Percentiles rank a stretch among this genome's conserved stretches.
Evolutionary conservation across 2,888 invertebrate species (phyloP).

Genomic region (Tridacna crocea): DNA sequence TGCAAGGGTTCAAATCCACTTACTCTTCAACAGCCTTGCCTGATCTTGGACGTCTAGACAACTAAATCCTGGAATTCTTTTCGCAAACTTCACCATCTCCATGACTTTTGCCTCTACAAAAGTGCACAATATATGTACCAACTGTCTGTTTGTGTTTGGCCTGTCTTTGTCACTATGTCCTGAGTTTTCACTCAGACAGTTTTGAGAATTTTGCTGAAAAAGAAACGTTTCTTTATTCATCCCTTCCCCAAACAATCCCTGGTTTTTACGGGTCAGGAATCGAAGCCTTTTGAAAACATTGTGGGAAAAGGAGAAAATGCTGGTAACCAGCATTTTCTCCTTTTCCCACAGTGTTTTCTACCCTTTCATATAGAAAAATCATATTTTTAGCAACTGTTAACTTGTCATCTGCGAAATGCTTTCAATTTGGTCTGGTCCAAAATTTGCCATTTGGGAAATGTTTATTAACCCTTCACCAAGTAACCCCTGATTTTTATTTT

Average conservation of each 20-base stretch:
- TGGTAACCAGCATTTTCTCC: neutral
- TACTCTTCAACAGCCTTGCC: neutral
- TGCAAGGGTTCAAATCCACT: neutral
- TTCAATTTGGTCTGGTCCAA: no score
- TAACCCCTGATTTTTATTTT: no score
- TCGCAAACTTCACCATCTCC: neutral
- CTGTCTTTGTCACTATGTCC: neutral
- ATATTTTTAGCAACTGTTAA: no score
- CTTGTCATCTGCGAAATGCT: no score
- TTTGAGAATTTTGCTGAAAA: neutral
- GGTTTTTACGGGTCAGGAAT: no score
- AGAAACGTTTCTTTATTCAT: neutral
- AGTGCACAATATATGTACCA: neutral
- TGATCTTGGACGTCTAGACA: neutral
- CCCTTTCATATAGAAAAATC: no score
- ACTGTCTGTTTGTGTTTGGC: no score
- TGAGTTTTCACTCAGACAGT: neutral
- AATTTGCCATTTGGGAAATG: no score
- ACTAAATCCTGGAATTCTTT: slow-evolving; percentile 1
- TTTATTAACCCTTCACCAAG: no score
- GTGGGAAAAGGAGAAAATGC: neutral
- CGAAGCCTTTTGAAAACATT: no score
- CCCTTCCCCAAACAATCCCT: no score
- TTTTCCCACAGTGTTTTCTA: neutral
- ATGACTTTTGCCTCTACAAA: neutral